phyloP scores from a whole-genome alignment of 64 coral and sea anemone species.

The Porites australiensis region DNA sequence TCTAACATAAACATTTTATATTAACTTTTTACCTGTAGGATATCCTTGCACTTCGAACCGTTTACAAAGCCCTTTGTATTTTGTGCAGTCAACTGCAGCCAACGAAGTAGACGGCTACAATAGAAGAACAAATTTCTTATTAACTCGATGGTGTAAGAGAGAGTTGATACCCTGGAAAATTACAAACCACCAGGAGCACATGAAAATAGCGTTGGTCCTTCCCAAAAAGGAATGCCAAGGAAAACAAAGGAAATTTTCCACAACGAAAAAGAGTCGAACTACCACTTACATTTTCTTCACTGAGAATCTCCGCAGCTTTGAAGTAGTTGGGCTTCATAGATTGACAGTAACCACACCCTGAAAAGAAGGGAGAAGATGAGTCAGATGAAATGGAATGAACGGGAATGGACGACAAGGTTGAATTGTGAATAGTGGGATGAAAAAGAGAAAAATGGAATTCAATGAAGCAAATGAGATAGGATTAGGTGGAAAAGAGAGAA shows the following conservation, averaged over 20 bases:
- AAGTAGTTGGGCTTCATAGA: constrained; percentile 88
- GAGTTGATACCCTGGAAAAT: background rate
- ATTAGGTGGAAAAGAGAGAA: background rate
- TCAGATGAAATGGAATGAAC: too few relatives aligned
- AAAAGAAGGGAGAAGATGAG: constrained; percentile 2
- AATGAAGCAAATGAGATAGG: background rate
- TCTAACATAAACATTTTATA: background rate
- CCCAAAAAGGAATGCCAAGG: background rate
- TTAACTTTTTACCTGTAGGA: constrained; percentile 77
- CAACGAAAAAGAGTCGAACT: background rate
- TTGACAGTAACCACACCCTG: constrained; percentile 91
- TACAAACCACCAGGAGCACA: background rate
- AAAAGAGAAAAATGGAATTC: background rate
- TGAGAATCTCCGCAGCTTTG: constrained; percentile 76
- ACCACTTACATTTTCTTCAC: constrained; percentile 78
- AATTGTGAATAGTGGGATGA: background rate
- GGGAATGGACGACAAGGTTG: too few relatives aligned
- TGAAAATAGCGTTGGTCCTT: background rate
- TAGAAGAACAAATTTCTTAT: background rate
- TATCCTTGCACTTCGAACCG: constrained; percentile 68
- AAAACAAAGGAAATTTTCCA: background rate
- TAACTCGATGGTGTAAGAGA: background rate
- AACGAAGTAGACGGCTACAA: constrained; percentile 68
- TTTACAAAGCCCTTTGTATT: constrained; percentile 50
- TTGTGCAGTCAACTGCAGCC: constrained; percentile 83